phyloP scores from a whole-genome alignment of 2,888 invertebrate genomes.

The Nysson spinosus region DNA sequence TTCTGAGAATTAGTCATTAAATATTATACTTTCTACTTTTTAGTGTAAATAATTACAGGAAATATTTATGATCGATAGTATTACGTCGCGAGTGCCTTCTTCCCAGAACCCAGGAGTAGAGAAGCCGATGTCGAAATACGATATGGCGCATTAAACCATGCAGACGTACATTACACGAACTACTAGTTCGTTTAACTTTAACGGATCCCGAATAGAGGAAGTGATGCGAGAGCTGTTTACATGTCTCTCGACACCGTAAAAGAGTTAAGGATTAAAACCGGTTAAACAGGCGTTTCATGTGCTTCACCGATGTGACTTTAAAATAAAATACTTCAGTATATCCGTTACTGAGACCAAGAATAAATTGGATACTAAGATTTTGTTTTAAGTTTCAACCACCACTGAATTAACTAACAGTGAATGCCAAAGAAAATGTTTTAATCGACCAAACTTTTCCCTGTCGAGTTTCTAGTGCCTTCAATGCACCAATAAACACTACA shows the following conservation, averaged over 20 bases:
- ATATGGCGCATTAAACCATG: no score
- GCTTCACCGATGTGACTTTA: slow-evolving; percentile 34
- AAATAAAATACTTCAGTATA: slow-evolving; percentile 21
- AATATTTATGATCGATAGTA: no score
- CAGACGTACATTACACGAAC: neutral
- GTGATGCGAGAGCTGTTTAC: slow-evolving; percentile 1
- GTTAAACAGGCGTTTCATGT: slow-evolving; percentile 35
- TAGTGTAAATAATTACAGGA: no score
- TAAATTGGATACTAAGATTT: slow-evolving; percentile 23
- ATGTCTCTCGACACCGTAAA: neutral
- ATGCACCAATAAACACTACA: no score
- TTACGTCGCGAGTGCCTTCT: no score
- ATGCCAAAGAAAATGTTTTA: slow-evolving; percentile 1
- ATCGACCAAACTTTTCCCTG: slow-evolving; percentile 4
- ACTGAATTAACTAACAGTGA: neutral
- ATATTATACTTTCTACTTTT: no score
- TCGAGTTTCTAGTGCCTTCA: neutral
- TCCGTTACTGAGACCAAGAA: slow-evolving; percentile 24
- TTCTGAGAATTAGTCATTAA: no score
- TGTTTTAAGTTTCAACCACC: slow-evolving; percentile 8
- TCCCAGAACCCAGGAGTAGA: no score
- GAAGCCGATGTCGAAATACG: no score
- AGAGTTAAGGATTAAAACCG: slow-evolving; percentile 29
- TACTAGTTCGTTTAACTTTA: neutral
- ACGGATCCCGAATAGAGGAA: neutral